Percentiles rank a stretch among this genome's conserved stretches.
Conservation (phyloP, 2,113 vertebrate genomes). For the Ivindomyrus marchei region DNA sequence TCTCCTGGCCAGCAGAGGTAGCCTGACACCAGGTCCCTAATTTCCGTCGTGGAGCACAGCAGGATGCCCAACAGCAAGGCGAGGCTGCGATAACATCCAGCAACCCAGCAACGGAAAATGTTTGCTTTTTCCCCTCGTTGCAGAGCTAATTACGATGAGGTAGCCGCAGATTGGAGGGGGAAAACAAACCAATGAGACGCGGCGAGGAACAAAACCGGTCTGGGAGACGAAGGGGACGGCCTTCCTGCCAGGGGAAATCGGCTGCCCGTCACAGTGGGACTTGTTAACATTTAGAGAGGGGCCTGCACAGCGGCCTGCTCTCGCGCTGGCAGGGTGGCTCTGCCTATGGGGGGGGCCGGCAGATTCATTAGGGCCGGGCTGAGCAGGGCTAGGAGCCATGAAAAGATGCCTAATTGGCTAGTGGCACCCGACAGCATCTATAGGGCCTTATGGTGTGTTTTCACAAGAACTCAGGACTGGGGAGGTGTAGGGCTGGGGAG, state of each 20-base stretch:
- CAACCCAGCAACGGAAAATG: background rate
- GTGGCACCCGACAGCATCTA: background rate
- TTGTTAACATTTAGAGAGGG: slow-evolving; percentile 19
- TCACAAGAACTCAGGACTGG: background rate
- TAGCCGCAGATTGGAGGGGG: slow-evolving; percentile 15
- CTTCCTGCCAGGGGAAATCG: slow-evolving; percentile 21
- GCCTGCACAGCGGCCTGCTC: slow-evolving; percentile 25
- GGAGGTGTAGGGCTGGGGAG: background rate
- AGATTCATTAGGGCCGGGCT: background rate
- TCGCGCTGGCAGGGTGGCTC: background rate
- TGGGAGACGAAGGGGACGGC: slow-evolving; percentile 18
- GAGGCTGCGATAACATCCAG: background rate
- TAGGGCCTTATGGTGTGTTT: background rate
- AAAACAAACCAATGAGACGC: slow-evolving; percentile 29
- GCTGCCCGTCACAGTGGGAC: slow-evolving; percentile 25
- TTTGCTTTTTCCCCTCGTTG: background rate
- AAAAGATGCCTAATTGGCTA: slow-evolving; percentile 6
- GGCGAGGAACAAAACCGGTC: slow-evolving; percentile 22
- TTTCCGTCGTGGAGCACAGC: slow-evolving; percentile 42
- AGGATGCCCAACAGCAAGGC: background rate
- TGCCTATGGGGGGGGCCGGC: background rate
- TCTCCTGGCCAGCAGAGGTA: background rate
- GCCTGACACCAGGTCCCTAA: slow-evolving; percentile 31
- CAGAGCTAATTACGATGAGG: slow-evolving; percentile 12
- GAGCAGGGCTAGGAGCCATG: background rate